Percentiles rank a stretch among this genome's conserved stretches.
phyloP scores from a whole-genome alignment of 2,888 invertebrate genomes.

The Anthoptus insignis region DNA sequence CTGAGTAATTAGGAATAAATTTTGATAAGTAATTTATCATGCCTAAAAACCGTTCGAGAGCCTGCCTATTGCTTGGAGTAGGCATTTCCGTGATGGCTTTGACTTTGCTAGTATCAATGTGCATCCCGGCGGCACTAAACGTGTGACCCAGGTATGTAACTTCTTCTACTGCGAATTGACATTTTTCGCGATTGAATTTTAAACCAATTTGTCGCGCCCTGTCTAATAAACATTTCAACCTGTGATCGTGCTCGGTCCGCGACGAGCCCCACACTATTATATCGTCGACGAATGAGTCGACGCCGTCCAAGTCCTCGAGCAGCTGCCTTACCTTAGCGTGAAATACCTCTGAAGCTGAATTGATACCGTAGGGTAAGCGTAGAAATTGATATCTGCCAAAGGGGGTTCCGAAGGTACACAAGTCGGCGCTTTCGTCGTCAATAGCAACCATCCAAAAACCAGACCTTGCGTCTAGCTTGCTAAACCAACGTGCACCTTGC shows the following conservation, averaged over 20 bases:
- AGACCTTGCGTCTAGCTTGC: neutral
- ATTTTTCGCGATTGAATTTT: conserved; percentile 43
- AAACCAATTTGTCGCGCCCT: conserved; percentile 34
- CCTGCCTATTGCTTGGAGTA: conserved; percentile 23
- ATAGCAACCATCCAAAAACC: no score
- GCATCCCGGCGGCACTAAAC: neutral
- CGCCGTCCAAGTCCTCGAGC: conserved; percentile 13
- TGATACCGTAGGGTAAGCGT: neutral
- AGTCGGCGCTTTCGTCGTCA: no score
- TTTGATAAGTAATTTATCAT: conserved; percentile 34
- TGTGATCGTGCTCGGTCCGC: conserved; percentile 26
- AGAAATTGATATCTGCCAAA: neutral
- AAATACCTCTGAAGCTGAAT: conserved; percentile 18
- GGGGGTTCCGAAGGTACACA: neutral
- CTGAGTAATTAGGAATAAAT: conserved; percentile 33
- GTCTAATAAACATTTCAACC: conserved; percentile 31
- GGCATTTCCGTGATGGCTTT: conserved; percentile 26
- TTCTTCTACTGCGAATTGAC: conserved; percentile 32
- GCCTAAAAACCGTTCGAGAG: conserved; percentile 24
- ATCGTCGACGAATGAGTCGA: conserved; percentile 27
- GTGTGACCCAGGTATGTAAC: conserved; percentile 28
- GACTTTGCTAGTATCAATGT: neutral
- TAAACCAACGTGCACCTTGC: no score
- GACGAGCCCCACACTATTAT: conserved; percentile 32
- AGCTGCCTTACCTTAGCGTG: conserved; percentile 1